phyloP scores from a whole-genome alignment of 2,888 invertebrate species.

The Ophioninae sp. region DNA sequence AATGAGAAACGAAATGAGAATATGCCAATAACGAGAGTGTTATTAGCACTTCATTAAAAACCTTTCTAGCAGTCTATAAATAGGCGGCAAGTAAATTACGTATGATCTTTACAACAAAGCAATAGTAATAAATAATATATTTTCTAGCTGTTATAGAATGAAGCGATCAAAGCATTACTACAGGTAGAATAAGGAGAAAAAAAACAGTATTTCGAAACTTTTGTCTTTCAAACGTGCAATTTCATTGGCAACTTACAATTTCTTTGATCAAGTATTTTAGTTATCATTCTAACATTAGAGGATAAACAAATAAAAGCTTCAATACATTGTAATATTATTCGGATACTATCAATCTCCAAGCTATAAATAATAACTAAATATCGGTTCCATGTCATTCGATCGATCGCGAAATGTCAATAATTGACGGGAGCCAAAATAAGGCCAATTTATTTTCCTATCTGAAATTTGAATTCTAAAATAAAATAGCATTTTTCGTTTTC shows the following conservation, averaged over 20 bases:
- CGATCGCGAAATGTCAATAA: too few relatives aligned
- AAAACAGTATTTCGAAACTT: neutral
- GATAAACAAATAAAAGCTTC: too few relatives aligned
- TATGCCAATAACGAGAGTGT: conserved; percentile 24
- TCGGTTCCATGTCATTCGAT: too few relatives aligned
- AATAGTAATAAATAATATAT: neutral
- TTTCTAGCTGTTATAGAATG: neutral
- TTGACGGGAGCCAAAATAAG: too few relatives aligned
- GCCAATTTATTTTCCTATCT: too few relatives aligned
- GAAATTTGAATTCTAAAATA: too few relatives aligned
- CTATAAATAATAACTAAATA: too few relatives aligned
- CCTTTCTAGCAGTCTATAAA: neutral
- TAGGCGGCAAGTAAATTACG: neutral
- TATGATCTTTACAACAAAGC: neutral
- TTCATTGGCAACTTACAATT: neutral
- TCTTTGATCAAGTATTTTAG: neutral
- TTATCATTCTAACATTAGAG: too few relatives aligned
- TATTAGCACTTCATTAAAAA: conserved; percentile 12
- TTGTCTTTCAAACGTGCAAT: neutral
- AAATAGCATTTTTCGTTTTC: too few relatives aligned
- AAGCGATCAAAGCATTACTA: conserved; percentile 12
- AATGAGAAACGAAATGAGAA: conserved; percentile 19
- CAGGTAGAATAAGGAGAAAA: neutral
- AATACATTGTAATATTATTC: too few relatives aligned
- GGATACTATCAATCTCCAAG: too few relatives aligned